Evolutionary conservation across 2,797 vertebrate species (phyloP).

Genomic region (Lepidocolaptes lacrymiger): DNA sequence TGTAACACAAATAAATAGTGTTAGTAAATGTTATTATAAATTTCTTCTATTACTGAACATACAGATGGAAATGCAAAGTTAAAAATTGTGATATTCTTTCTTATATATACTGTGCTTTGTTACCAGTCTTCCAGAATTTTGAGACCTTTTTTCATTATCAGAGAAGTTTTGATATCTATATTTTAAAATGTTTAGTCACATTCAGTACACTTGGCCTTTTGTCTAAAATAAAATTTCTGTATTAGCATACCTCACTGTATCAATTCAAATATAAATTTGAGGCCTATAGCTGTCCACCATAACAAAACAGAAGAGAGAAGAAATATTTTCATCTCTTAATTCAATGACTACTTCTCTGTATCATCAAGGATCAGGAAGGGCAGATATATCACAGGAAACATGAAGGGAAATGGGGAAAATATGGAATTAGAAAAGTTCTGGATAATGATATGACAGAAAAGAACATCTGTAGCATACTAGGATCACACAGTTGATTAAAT

Average conservation of each 20-base stretch:
- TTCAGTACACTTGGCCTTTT: background rate
- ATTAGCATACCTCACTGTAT: background rate
- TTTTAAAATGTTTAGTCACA: background rate
- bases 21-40: constrained; percentile 63
- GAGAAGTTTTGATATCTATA: background rate
- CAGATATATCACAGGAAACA: fast-evolving
- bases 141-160: background rate
- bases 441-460: background rate
- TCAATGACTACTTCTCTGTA: background rate
- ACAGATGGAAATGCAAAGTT: constrained; percentile 50
- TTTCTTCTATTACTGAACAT: constrained; percentile 55
- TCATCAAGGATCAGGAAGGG: background rate
- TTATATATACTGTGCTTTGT: background rate
- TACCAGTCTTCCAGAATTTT: background rate
- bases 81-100: constrained; percentile 24
- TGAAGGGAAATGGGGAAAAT: background rate
- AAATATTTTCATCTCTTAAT: background rate
- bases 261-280: background rate
- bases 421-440: background rate
- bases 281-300: background rate
- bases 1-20: constrained; percentile 65
- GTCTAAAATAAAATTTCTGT: background rate
- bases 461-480: background rate
- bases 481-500: background rate
- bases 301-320: background rate